Conservation (phyloP, 1,140 invertebrate species). For the Cydia fagiglandana region DNA sequence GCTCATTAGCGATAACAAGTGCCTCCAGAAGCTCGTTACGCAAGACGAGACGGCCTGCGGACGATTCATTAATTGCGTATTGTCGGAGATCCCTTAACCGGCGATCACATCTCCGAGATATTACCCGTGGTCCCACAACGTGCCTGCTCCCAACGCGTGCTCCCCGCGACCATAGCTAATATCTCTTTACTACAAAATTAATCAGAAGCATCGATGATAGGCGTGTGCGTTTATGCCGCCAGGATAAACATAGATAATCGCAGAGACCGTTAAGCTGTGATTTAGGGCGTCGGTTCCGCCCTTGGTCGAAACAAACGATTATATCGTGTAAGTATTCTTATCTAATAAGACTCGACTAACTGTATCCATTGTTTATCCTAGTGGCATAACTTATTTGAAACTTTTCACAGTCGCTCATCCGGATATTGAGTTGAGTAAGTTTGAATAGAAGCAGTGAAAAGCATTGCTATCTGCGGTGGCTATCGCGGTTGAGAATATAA, state of each 20-base stretch:
- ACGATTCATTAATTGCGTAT: slow-evolving; percentile 66
- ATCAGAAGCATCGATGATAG: slow-evolving; percentile 59
- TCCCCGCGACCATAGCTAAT: slow-evolving; percentile 44
- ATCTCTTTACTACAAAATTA: slow-evolving; percentile 50
- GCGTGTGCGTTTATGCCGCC: slow-evolving; percentile 49
- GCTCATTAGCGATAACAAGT: slow-evolving; percentile 66
- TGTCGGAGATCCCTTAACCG: slow-evolving; percentile 49
- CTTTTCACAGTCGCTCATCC: slow-evolving; percentile 21
- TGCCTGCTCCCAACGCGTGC: slow-evolving; percentile 42
- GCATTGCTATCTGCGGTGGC: slow-evolving; percentile 36
- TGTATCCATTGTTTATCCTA: slow-evolving; percentile 24
- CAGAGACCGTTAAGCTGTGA: slow-evolving; percentile 48
- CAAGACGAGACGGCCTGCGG: slow-evolving; percentile 47
- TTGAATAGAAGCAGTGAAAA: slow-evolving; percentile 36
- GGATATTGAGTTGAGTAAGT: slow-evolving; percentile 7
- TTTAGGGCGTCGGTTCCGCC: slow-evolving; percentile 50
- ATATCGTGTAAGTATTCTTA: slow-evolving; percentile 25
- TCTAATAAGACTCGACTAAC: slow-evolving; percentile 22
- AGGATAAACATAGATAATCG: slow-evolving; percentile 60
- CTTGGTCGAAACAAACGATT: slow-evolving; percentile 32
- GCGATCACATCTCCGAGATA: slow-evolving; percentile 50
- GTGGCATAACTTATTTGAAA: slow-evolving; percentile 1
- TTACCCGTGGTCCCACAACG: slow-evolving; percentile 47
- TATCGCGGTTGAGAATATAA: slow-evolving; percentile 38
- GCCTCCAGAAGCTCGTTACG: slow-evolving; percentile 54